Conservation (phyloP, 2,113 vertebrate species). For the Bostrychus sinensis region DNA sequence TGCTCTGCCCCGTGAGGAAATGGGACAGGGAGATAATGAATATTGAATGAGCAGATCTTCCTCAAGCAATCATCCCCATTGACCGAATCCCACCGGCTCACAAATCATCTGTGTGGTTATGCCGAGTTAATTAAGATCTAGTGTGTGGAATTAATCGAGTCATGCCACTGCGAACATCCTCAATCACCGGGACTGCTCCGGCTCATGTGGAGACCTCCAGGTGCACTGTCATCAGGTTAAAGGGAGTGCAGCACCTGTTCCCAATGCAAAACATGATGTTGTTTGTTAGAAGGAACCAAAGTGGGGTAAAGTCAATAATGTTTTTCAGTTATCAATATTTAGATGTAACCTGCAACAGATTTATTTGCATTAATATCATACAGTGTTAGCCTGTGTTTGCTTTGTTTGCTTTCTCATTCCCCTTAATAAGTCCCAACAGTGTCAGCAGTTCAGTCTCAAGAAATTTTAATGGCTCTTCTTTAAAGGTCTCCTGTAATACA, state of each 20-base stretch:
- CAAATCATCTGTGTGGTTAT: conserved; percentile 64
- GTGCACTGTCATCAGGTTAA: background rate
- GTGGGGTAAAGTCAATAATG: no score
- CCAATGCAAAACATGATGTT: no score
- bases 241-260: background rate
- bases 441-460: no score
- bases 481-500: no score
- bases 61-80: conserved; percentile 61
- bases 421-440: no score
- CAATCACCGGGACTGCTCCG: conserved; percentile 34
- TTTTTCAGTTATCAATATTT: no score
- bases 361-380: no score
- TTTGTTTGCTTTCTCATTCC: no score
- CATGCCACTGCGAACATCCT: conserved; percentile 45
- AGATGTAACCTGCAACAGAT: no score
- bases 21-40: conserved; percentile 60
- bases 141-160: conserved; percentile 59
- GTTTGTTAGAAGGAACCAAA: no score
- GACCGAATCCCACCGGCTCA: conserved; percentile 65
- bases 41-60: conserved; percentile 68
- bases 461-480: no score
- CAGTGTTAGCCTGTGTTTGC: no score
- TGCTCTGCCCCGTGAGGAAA: conserved; percentile 47
- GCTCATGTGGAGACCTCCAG: conserved; percentile 21
- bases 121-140: conserved; percentile 69